phyloP scores from a whole-genome alignment of 2,797 vertebrate genomes.

The Chelmon rostratus region DNA sequence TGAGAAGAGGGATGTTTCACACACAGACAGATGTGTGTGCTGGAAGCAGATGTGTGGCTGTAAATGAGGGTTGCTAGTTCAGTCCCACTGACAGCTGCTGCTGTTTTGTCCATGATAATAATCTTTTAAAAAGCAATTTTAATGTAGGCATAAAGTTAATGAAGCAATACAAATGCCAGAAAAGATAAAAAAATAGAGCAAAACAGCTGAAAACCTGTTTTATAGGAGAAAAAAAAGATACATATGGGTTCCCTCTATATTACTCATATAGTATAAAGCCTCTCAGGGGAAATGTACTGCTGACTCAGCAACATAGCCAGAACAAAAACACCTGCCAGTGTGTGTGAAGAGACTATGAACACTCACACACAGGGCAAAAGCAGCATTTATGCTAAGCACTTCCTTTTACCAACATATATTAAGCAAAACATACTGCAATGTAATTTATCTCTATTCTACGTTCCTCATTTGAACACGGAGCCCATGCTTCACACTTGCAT shows the following conservation, averaged over 20 bases:
- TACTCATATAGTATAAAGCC: conserved; percentile 26
- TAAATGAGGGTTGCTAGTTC: conserved; percentile 28
- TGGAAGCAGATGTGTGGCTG: conserved; percentile 29
- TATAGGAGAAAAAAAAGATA: conserved; percentile 6
- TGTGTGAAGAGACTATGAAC: conserved; percentile 10
- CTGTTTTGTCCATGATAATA: neutral
- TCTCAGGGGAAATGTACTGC: conserved; percentile 22
- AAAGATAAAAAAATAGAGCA: neutral
- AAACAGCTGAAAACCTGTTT: conserved; percentile 2
- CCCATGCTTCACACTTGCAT: neutral
- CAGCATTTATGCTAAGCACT: neutral
- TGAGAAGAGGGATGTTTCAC: conserved; percentile 46
- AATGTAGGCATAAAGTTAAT: conserved; percentile 21
- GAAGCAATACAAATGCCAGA: conserved; percentile 3
- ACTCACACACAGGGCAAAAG: neutral
- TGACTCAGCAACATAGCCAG: conserved; percentile 30
- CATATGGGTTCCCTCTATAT: conserved; percentile 10
- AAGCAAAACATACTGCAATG: conserved; percentile 1
- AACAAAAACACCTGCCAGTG: conserved; percentile 3
- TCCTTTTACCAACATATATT: neutral
- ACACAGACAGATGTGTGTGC: conserved; percentile 36
- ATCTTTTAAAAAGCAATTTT: neutral
- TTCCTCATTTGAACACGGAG: conserved; percentile 10
- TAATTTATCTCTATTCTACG: neutral
- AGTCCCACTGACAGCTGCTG: conserved; percentile 23